Conservation (phyloP, 2,113 vertebrate species). For the Chamaea fasciata region DNA sequence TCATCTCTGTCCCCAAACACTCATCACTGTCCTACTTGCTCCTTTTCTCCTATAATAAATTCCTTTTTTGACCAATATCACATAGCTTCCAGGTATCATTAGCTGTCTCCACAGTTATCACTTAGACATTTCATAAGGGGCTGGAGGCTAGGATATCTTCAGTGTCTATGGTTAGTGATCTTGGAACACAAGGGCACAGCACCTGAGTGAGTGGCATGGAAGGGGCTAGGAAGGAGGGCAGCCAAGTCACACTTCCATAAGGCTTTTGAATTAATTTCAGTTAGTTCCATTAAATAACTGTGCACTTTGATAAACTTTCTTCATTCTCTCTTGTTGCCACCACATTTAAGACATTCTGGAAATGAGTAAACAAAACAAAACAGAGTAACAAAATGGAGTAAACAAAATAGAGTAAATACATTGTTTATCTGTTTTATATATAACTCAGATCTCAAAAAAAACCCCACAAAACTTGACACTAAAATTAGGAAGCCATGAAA, state of each 20-base stretch:
- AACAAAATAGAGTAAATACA: background rate
- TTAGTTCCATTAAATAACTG: background rate
- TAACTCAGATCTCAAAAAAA: background rate
- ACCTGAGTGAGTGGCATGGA: rapidly evolving
- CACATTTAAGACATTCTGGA: background rate
- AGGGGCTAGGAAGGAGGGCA: background rate
- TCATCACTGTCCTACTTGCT: background rate
- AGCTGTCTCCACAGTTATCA: background rate
- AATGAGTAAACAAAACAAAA: too few relatives aligned
- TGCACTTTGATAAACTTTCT: background rate
- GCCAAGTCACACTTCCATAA: background rate
- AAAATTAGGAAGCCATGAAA: background rate
- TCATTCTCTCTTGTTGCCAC: background rate
- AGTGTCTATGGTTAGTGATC: rapidly evolving
- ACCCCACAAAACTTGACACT: background rate
- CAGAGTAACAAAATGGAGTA: too few relatives aligned
- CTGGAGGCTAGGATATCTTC: background rate
- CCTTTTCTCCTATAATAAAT: background rate
- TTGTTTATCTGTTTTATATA: background rate
- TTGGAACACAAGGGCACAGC: background rate
- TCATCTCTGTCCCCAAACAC: background rate
- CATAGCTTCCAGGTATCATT: background rate
- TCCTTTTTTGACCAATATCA: background rate
- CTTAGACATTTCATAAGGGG: background rate
- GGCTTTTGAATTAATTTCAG: background rate